Conservation (phyloP, 2,888 invertebrate species). For the Drosophila trichaetosa region DNA sequence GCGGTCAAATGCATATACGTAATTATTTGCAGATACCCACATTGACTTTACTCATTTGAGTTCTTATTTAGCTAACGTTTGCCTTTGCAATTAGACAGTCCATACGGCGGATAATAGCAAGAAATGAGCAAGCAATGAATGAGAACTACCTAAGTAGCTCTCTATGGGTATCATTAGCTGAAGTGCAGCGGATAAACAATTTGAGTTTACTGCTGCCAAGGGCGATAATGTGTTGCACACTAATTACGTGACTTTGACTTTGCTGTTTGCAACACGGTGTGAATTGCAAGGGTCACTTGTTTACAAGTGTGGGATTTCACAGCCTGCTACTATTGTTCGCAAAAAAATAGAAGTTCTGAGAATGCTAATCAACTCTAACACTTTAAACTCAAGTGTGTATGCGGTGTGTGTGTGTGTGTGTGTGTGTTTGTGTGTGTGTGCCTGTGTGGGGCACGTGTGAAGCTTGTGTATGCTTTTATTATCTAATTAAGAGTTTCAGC, state of each 20-base stretch:
- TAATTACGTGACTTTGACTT: conserved; percentile 28
- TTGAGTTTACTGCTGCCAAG: neutral
- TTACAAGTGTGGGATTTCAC: conserved; percentile 15
- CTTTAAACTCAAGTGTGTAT: neutral
- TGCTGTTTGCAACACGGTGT: conserved; percentile 33
- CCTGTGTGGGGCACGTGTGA: conserved; percentile 39
- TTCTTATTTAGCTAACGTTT: neutral
- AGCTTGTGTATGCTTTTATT: conserved; percentile 48
- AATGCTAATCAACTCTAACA: conserved; percentile 36
- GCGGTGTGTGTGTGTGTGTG: neutral
- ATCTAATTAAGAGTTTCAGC: conserved; percentile 65
- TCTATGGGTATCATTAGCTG: neutral
- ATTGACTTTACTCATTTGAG: conserved; percentile 22
- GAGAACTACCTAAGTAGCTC: neutral
- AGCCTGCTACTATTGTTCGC: neutral
- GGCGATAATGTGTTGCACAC: conserved; percentile 19
- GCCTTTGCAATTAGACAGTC: conserved; percentile 13
- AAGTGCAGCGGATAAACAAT: conserved; percentile 21
- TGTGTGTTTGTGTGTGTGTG: conserved; percentile 2
- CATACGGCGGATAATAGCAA: neutral
- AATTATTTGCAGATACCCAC: conserved; percentile 33
- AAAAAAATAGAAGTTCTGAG: conserved; percentile 31
- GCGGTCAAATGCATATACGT: conserved; percentile 30
- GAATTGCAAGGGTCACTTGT: conserved; percentile 32
- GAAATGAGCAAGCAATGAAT: conserved; percentile 3